Conservation (phyloP, 1,140 invertebrate species). For the Andricus grossulariae region DNA sequence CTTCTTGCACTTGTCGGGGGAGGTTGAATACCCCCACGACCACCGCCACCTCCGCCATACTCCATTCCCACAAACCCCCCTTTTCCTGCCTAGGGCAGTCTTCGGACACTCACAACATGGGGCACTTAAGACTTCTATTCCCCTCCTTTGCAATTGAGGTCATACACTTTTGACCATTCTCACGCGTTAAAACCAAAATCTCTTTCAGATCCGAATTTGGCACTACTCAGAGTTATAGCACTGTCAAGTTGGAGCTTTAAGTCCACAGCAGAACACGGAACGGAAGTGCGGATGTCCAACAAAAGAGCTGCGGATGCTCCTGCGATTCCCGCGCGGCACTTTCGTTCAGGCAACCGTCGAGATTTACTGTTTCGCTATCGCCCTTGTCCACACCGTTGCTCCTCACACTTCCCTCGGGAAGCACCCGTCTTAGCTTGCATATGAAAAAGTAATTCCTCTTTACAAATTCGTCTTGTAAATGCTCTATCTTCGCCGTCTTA, state of each 20-base stretch:
- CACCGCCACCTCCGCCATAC: conserved; percentile 68
- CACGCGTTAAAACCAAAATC: not conserved
- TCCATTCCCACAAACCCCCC: conserved; percentile 70
- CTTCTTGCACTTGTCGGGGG: conserved; percentile 63
- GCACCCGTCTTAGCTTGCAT: conserved; percentile 45
- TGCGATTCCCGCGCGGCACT: conserved; percentile 7
- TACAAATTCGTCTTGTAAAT: not conserved
- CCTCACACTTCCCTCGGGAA: conserved; percentile 37
- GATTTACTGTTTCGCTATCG: conserved; percentile 41
- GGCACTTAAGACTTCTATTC: conserved; percentile 48
- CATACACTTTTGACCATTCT: conserved; percentile 1
- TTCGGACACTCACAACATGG: conserved; percentile 53
- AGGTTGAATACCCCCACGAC: conserved; percentile 71
- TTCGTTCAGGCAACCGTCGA: not conserved
- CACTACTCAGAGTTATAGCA: not conserved
- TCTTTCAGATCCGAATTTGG: not conserved
- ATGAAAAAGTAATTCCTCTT: conserved; percentile 33
- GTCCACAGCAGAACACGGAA: not conserved
- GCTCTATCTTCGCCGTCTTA: too few relatives aligned
- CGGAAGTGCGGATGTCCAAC: conserved; percentile 40
- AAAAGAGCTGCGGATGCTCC: conserved; percentile 42
- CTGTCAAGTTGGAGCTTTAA: not conserved
- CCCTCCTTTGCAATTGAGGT: not conserved
- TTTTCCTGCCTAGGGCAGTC: conserved; percentile 51
- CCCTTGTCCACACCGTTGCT: conserved; percentile 15